A percentile compares a stretch with the other conserved stretches of the same genome.
Evolutionary conservation across 2,113 vertebrate genomes (phyloP).

Genomic region (Calyptomena viridis): DNA sequence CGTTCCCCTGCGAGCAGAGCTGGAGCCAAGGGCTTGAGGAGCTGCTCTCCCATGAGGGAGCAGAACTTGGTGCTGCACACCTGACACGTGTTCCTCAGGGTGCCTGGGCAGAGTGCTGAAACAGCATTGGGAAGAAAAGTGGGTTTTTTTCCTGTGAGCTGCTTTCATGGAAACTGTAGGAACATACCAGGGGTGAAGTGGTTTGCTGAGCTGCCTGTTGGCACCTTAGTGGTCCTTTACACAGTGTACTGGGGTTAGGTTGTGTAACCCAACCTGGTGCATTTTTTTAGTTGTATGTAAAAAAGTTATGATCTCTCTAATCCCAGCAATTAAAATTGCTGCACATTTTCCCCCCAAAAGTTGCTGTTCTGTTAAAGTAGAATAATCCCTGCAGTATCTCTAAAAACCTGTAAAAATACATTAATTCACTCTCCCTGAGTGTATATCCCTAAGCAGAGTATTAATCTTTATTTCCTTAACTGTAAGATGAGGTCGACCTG

Average conservation of each 20-base stretch:
- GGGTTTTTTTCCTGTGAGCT: background rate
- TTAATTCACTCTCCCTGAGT: background rate
- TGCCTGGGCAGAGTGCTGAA: background rate
- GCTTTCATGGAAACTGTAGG: background rate
- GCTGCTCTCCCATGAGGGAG: rapidly evolving
- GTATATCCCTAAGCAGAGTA: background rate
- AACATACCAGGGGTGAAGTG: background rate
- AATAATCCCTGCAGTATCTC: background rate
- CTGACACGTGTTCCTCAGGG: background rate
- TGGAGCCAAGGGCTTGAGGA: background rate
- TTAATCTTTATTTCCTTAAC: background rate
- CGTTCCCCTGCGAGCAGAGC: background rate
- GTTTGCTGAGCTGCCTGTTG: background rate
- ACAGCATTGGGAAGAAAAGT: background rate
- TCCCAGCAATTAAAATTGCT: background rate
- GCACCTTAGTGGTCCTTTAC: background rate
- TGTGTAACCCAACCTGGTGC: background rate
- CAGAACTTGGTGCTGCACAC: background rate
- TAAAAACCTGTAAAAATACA: background rate
- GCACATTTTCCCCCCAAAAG: background rate
- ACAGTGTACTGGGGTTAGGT: background rate
- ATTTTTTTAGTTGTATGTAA: background rate
- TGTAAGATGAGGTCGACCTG: background rate
- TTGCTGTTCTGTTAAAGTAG: background rate
- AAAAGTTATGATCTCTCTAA: background rate